Base-by-base conservation (phyloP, 2,888 invertebrate genomes). In the Microplitis manilae region DNA sequence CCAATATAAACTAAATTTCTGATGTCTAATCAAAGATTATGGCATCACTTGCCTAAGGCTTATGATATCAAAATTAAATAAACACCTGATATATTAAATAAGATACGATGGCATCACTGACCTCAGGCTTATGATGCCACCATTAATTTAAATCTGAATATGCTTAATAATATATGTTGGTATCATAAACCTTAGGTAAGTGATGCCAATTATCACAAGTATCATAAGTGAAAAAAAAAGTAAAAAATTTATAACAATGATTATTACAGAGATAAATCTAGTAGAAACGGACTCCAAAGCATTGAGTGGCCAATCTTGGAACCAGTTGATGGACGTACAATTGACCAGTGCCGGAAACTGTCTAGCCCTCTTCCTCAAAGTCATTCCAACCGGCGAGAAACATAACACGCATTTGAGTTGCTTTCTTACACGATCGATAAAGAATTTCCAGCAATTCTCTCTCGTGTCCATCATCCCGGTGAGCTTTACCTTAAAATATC, bases 371-470 rank as follows among this genome's bases (percentile, higher is more conserved):
- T 97, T 92, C 73, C 98, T 92, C 15, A 98, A 91, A 0, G 96
- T 97, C 0, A 95, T 94, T 0, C 98, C 98, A 74, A 98, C 98
- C 0, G 98, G 98, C 0, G 98, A 98, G 90, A 98, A 98, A 88
- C 98, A 98, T 2, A 98, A 91, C 13, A 98, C 95, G 79, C 96
- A 93, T 91, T 96, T 93, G 9, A 96, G 87, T 85, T 94, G 93
- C 77, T 94, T 93, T 76, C 97, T 92, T 5, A 98, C 97, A 85
- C 96, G 93, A 83, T 97, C 96, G 83, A 98, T 97, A 88, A 97
- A 98, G 90, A 96, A 98, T 87, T 94, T 94, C 98, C 98, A 98
- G 87, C 98, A 98, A 87, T 97, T 98, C 88, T 98, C 98, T 77
- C 95, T 92, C 0, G 95, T 95, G 86, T 98, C 98, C 75, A 94